Conservation (phyloP, 1,140 invertebrate species). For the Hermatobates lingyangjiaoensis region DNA sequence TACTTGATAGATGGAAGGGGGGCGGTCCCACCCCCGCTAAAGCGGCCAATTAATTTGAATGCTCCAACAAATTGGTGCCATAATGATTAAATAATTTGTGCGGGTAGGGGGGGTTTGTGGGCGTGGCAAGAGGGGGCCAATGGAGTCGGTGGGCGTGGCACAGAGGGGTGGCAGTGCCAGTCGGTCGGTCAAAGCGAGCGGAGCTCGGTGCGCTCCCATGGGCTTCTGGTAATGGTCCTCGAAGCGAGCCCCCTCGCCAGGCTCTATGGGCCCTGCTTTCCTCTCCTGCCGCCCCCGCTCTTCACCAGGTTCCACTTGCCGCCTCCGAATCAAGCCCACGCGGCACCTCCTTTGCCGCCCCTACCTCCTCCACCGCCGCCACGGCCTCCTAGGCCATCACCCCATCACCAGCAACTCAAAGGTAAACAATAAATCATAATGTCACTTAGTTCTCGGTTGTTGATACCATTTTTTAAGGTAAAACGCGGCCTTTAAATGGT, state of each 20-base stretch:
- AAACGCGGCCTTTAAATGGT: too few species aligned
- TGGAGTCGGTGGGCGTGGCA: background rate
- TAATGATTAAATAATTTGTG: slow-evolving; percentile 2
- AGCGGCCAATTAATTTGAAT: background rate
- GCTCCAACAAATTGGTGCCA: slow-evolving; percentile 1
- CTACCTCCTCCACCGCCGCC: background rate
- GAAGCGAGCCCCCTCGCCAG: background rate
- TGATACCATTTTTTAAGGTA: too few species aligned
- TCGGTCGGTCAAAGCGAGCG: too few species aligned
- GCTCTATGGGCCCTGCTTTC: background rate
- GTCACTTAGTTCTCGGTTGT: too few species aligned
- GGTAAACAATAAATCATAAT: too few species aligned
- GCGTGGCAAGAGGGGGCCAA: background rate
- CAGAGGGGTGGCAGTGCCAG: background rate
- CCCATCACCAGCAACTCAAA: too few species aligned
- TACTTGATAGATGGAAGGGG: background rate
- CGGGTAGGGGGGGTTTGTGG: background rate
- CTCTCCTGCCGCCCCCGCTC: background rate
- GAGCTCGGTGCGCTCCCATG: too few species aligned
- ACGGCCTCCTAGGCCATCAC: background rate
- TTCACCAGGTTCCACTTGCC: background rate
- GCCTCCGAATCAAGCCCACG: background rate
- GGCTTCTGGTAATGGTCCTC: background rate
- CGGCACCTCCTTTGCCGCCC: background rate
- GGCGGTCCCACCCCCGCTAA: too few species aligned